Base-by-base conservation (phyloP, 2,888 invertebrate species). In the Andricus quercusramuli region DNA sequence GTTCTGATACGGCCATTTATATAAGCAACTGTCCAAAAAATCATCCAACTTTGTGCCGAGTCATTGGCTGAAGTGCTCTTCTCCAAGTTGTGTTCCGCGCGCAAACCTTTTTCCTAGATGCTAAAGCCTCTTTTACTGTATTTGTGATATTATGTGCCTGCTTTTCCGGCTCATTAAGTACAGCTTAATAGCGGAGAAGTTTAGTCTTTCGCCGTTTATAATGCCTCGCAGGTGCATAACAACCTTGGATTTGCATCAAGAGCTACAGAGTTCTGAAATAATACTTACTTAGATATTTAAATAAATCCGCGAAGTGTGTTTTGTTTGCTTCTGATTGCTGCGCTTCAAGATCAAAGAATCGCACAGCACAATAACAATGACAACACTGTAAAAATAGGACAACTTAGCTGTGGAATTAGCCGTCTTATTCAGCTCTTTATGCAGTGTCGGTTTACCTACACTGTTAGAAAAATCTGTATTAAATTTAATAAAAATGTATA, bases 101-200 rank as follows among this genome's bases (percentile, higher is more conserved):
- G 56, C 74, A 13, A 47, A 74, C 13, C 32, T 74, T 74, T 74
- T 74, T 74, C 32, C 47, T 47, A 17, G 13, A 6, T 17, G 56
- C 74, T 74, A 37, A 51, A 56, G 47, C 74, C 20, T 56, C 56
- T 74, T 74, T 74, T 74, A 74, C 74, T 74, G 74, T 74, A 56
- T 74, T 74, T 74, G 74, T 56, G 74, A 74, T 74, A 74, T 74
- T 74, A 74, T 56, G 56, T 74, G 56, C 56, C 56, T 32, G 32
- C 51, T 74, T 74, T 74, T 56, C 74, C 51, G 56, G 56, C 74
- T 74, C 74, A 74, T 74, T 74, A 74, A 74, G 74, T 74, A 56
- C 74, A 74, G 74, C 74, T 74, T 74, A 74, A 74, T 56, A 74
- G 74, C 74, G 56, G 74, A 9, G 74, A 74, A 74, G 74, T 56